Evolutionary conservation across 2,888 invertebrate species (phyloP).

Genomic region (Yponomeuta cagnagella): DNA sequence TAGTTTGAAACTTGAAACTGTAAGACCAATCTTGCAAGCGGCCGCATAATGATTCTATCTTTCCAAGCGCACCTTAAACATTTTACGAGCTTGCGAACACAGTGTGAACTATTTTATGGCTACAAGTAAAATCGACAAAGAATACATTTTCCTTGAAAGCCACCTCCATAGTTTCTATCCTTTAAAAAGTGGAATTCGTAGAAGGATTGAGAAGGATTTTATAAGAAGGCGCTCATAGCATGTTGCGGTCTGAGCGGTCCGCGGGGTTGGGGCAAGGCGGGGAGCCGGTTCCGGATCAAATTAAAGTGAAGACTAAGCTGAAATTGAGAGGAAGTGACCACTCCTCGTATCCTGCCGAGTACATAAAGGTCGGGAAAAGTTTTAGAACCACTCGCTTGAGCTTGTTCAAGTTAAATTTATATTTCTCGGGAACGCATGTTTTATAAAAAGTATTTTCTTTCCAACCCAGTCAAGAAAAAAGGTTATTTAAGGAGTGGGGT

Average conservation of each 20-base stretch:
- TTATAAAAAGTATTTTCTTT: background rate
- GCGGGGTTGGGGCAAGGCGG: constrained; percentile 4
- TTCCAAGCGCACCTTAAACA: background rate
- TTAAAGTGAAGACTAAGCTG: constrained; percentile 57
- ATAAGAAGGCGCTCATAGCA: constrained; percentile 47
- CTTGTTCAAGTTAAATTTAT: background rate
- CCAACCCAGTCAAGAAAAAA: background rate
- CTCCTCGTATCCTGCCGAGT: constrained; percentile 16
- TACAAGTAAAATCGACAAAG: background rate
- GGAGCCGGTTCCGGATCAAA: constrained; percentile 39
- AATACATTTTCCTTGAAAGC: constrained; percentile 16
- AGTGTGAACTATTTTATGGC: background rate
- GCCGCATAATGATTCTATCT: background rate
- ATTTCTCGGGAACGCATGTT: background rate
- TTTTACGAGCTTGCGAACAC: background rate
- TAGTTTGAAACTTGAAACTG: background rate
- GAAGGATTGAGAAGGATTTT: constrained; percentile 48
- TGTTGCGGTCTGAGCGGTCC: constrained; percentile 37
- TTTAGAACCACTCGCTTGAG: background rate
- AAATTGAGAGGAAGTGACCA: constrained; percentile 37
- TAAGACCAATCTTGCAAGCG: background rate
- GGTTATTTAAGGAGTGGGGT: background rate
- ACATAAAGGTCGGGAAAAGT: background rate
- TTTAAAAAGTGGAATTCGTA: constrained; percentile 23
- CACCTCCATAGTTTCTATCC: constrained; percentile 26